A percentile compares a stretch with the other conserved stretches of the same genome.
Conservation (phyloP, 2,888 invertebrate genomes). For the Tricholauxania praeusta region DNA sequence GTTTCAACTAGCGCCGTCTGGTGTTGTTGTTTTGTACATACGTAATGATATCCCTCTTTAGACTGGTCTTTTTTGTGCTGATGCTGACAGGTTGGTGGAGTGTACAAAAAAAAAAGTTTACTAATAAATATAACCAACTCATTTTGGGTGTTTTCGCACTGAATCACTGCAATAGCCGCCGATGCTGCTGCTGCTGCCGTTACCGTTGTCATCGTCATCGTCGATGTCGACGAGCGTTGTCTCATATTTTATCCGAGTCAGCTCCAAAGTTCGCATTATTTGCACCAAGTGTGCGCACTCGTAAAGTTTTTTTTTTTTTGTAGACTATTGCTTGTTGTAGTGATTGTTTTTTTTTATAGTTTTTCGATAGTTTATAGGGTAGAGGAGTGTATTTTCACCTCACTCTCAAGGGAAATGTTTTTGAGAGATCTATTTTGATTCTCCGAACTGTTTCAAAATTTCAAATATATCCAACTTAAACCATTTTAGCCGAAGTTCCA, state of each 20-base stretch:
- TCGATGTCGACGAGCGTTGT: slow-evolving; percentile 46
- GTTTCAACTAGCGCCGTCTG: slow-evolving; percentile 49
- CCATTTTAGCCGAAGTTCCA: too few relatives aligned
- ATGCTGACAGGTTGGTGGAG: slow-evolving; percentile 57
- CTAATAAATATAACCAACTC: slow-evolving; percentile 19
- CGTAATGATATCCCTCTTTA: too few relatives aligned
- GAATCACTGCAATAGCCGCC: slow-evolving; percentile 52
- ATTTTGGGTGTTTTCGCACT: slow-evolving; percentile 56
- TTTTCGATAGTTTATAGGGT: too few relatives aligned
- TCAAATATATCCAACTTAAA: too few relatives aligned
- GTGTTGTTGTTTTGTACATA: slow-evolving; percentile 39
- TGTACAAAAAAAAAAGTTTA: background rate
- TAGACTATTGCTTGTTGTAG: slow-evolving; percentile 50
- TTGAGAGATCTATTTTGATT: too few relatives aligned
- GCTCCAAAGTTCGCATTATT: slow-evolving; percentile 4
- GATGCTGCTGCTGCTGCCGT: slow-evolving; percentile 52
- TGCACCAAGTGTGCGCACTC: slow-evolving; percentile 19
- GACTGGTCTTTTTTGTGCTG: slow-evolving; percentile 40
- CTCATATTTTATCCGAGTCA: slow-evolving; percentile 59
- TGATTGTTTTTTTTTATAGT: too few relatives aligned
- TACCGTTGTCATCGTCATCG: slow-evolving; percentile 42
- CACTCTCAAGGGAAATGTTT: too few relatives aligned
- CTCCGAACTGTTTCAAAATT: too few relatives aligned
- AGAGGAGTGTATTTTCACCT: too few relatives aligned
- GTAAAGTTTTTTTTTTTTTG: slow-evolving; percentile 46